These are phyloP conservation scores for Chitala chitala DNA, from an alignment of 2,113 vertebrate genomes.

Conservation along the genomic window DNA sequence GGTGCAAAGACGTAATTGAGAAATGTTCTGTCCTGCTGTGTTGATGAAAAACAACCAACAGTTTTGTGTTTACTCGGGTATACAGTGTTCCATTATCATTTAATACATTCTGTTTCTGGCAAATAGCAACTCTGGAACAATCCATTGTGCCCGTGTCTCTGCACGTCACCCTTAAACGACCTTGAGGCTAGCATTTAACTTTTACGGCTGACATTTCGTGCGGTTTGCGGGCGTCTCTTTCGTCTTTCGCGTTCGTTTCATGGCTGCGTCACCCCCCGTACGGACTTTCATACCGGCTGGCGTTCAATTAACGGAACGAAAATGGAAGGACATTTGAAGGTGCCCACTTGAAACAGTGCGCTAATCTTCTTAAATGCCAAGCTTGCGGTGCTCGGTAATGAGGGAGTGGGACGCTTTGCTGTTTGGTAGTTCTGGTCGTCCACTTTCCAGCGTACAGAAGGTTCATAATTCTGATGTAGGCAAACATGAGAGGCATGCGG, in stretches of 20 bases:
- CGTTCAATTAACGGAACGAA: slow-evolving; percentile 2
- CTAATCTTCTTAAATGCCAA: slow-evolving; percentile 19
- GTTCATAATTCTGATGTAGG: background rate
- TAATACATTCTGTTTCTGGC: too few relatives aligned
- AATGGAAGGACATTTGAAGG: slow-evolving; percentile 21
- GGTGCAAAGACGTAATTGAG: background rate
- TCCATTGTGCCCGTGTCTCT: too few relatives aligned
- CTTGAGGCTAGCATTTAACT: too few relatives aligned
- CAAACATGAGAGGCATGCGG: background rate
- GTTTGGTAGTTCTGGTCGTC: background rate
- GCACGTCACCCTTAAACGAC: too few relatives aligned
- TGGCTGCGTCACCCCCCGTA: too few relatives aligned
- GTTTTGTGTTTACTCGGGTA: too few relatives aligned
- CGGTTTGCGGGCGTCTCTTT: background rate
- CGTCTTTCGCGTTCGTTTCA: too few relatives aligned
- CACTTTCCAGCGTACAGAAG: too few relatives aligned
- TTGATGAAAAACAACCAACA: background rate
- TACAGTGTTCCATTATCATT: too few relatives aligned
- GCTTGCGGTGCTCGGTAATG: slow-evolving; percentile 3
- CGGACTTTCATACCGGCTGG: background rate
- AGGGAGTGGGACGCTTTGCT: slow-evolving; percentile 14
- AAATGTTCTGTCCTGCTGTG: background rate
- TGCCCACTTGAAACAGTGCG: background rate
- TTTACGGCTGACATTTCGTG: background rate
- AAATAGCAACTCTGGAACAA: too few relatives aligned